phyloP scores from a whole-genome alignment of 2,797 vertebrate species.

The Myiothlypis coronata region DNA sequence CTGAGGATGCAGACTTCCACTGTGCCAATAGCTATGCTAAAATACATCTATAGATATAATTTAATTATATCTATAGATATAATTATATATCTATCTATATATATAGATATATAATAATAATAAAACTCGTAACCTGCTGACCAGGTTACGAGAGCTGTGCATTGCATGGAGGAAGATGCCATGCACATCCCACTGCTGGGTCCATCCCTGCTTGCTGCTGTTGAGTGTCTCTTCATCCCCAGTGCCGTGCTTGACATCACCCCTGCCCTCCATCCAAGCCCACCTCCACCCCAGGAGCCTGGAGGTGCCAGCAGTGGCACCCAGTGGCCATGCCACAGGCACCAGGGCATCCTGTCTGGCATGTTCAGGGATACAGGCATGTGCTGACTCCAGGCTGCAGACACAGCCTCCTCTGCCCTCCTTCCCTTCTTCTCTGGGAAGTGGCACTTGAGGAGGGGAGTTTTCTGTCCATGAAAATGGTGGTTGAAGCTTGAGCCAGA shows the following conservation, averaged over 20 bases:
- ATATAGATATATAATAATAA: no score
- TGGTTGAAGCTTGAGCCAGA: background rate
- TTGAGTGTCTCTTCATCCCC: no score
- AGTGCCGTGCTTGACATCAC: rapidly evolving
- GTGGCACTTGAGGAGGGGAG: rapidly evolving
- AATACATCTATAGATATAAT: background rate
- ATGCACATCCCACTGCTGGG: background rate
- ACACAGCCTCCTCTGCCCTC: background rate
- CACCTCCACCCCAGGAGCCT: background rate
- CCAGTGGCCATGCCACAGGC: rapidly evolving
- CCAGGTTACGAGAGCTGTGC: background rate
- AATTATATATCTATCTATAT: no score
- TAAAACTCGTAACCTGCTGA: background rate
- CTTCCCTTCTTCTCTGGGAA: background rate
- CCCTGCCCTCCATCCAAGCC: background rate
- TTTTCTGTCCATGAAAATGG: background rate
- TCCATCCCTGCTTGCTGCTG: background rate
- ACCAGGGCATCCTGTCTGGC: rapidly evolving
- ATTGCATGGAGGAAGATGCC: background rate
- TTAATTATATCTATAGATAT: background rate
- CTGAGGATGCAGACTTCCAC: background rate
- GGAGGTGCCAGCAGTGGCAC: rapidly evolving
- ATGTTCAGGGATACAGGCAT: rapidly evolving
- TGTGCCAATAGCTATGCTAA: background rate
- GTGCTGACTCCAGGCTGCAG: background rate